These are phyloP conservation scores for Enteromius viviparus DNA, from an alignment of 2,797 vertebrate genomes.

Conservation along the genomic window DNA sequence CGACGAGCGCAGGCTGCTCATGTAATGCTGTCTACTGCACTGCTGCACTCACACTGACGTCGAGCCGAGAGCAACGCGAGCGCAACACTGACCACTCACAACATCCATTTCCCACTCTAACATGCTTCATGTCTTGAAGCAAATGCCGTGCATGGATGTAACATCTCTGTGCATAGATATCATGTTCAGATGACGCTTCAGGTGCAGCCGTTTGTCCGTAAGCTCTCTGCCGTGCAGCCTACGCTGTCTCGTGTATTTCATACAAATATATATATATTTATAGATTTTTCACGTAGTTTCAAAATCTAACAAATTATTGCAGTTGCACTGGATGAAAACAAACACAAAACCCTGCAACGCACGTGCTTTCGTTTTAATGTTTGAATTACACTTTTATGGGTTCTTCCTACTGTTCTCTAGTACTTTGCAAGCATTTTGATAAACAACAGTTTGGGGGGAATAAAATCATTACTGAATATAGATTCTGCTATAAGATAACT, in stretches of 20 bases:
- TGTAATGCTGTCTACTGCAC: conserved; percentile 87
- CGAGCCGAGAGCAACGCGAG: conserved; percentile 78
- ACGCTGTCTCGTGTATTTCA: too few relatives aligned
- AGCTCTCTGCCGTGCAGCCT: not conserved
- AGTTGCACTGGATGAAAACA: not conserved
- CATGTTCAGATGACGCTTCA: not conserved
- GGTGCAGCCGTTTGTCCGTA: not conserved
- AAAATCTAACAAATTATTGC: not conserved
- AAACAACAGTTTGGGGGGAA: not conserved
- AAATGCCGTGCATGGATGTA: not conserved
- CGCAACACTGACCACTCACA: conserved; percentile 57
- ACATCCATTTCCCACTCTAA: conserved; percentile 23
- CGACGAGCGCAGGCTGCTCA: conserved; percentile 67
- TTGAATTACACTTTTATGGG: not conserved
- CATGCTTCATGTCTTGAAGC: not conserved
- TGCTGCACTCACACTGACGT: conserved; percentile 92
- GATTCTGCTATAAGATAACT: not conserved
- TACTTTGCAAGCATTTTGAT: not conserved
- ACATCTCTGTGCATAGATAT: not conserved
- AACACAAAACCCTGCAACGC: not conserved
- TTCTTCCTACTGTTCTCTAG: not conserved
- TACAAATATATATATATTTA: not conserved
- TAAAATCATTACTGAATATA: not conserved
- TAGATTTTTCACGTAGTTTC: not conserved
- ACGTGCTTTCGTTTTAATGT: not conserved